Evolutionary conservation across 2,888 invertebrate genomes (phyloP), one percentile per base, ranked within the genome.

Genomic region (Axea sp.): DNA sequence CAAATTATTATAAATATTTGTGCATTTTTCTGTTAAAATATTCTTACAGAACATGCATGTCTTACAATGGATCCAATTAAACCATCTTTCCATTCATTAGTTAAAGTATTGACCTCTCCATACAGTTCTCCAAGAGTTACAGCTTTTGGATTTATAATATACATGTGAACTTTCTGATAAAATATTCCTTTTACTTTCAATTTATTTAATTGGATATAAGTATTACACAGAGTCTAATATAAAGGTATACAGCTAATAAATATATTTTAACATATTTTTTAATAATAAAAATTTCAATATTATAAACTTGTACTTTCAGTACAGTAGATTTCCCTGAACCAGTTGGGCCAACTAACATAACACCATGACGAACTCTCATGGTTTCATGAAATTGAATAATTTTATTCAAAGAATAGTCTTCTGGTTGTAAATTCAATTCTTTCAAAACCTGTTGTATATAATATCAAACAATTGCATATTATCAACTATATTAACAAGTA

Each of bases 81-180:
- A 0, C 97, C 97, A 85, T 97, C 97, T 79, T 92, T 92, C 97
- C 97, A 97, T 87, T 97, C 97, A 77, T 96, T 88, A 0, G 96
- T 96, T 77, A 93, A 91, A 6, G 92, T 88, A 87, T 96, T 94
- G 0, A 96, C 93, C 85, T 94, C 95, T 0, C 97, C 97, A 80
- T 96, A 97, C 7, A 97, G 87, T 87, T 97, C 96, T 9, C 96
- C 96, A 83, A 96, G 93, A 0, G 92, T 92, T 6, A 97, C 92
- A 22, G 96, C 94, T 88, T 97, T 97, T 0, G 97, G 97, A 86
- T 97, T 97, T 88, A 97, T 90, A 0, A 93, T 92, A 82, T 93
- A 95, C 62, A 93, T 93, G 78, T 91, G 91, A 0, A 96, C 96
- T 0, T 91, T 90, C 76, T 93, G 91, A 83, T 93, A 94, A 81